phyloP scores from a whole-genome alignment of 2,797 vertebrate genomes.

The Microcaecilia unicolor region DNA sequence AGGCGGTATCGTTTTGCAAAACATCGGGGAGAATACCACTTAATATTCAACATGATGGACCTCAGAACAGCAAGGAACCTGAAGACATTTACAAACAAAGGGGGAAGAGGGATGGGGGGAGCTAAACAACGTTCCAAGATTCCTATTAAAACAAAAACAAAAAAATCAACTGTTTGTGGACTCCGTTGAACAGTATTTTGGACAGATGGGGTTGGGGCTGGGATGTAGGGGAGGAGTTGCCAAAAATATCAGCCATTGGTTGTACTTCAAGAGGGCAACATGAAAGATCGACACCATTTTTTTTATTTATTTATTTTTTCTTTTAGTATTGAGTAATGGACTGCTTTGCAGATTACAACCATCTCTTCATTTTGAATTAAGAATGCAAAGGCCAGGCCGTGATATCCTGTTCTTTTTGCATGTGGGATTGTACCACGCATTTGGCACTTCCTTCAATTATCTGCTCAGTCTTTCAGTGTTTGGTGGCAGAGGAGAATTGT shows the following conservation, averaged over 20 bases:
- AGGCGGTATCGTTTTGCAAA: conserved; percentile 5
- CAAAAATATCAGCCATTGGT: conserved; percentile 4
- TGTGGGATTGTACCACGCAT: no score
- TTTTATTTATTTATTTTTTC: no score
- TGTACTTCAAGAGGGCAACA: conserved; percentile 9
- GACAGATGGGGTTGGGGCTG: conserved; percentile 21
- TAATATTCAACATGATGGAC: conserved; percentile 8
- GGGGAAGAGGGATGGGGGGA: neutral
- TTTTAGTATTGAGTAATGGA: neutral
- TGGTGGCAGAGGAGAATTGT: no score
- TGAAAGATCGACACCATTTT: neutral
- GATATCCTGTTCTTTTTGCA: no score
- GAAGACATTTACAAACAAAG: neutral
- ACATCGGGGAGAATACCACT: conserved; percentile 14
- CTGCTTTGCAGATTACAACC: no score
- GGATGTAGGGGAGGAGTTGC: conserved; percentile 15
- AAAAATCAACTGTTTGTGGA: conserved; percentile 33
- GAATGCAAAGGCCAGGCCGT: no score
- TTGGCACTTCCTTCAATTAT: no score
- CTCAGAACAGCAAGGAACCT: conserved; percentile 33
- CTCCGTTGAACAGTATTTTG: conserved; percentile 23
- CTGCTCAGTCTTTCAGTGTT: no score
- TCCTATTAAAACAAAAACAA: conserved; percentile 56
- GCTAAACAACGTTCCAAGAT: conserved; percentile 12
- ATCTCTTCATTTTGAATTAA: no score